Evolutionary conservation across 2,797 vertebrate species (phyloP).

Genomic region (Coccyzus lansbergi): DNA sequence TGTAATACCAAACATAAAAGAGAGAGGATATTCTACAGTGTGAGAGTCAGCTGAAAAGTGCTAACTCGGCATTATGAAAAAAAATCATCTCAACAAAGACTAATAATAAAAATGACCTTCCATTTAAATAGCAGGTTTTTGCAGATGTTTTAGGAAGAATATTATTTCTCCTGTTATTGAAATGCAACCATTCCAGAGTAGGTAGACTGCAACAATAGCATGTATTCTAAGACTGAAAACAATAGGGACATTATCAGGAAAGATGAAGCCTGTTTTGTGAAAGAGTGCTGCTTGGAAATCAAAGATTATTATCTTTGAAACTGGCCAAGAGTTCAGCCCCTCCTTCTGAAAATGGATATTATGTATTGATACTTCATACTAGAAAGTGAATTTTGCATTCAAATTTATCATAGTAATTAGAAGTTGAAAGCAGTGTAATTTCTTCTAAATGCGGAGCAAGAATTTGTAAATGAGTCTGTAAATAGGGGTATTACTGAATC

Average conservation of each 20-base stretch:
- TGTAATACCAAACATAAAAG: not conserved
- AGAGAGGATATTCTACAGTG: not conserved
- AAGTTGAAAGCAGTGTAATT: not conserved
- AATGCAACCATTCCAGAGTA: not conserved
- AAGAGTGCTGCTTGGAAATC: not conserved
- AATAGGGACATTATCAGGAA: not conserved
- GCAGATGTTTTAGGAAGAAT: not conserved
- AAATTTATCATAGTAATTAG: not conserved
- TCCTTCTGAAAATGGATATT: conserved; percentile 10
- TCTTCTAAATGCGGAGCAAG: not conserved
- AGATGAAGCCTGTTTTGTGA: not conserved
- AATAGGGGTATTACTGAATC: not conserved
- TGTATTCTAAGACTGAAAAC: not conserved
- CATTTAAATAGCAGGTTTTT: not conserved
- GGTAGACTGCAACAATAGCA: not conserved
- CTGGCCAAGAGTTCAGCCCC: not conserved
- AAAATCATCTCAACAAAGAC: not conserved
- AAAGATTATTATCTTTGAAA: conserved; percentile 3
- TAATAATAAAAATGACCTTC: not conserved
- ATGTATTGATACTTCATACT: not conserved
- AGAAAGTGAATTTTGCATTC: conserved; percentile 1
- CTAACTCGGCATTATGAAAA: not conserved
- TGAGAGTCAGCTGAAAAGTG: not conserved
- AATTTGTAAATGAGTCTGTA: not conserved
- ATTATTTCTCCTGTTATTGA: not conserved